phyloP scores from a whole-genome alignment of 2,113 vertebrate genomes.

The Forbesichthys papilliferus region DNA sequence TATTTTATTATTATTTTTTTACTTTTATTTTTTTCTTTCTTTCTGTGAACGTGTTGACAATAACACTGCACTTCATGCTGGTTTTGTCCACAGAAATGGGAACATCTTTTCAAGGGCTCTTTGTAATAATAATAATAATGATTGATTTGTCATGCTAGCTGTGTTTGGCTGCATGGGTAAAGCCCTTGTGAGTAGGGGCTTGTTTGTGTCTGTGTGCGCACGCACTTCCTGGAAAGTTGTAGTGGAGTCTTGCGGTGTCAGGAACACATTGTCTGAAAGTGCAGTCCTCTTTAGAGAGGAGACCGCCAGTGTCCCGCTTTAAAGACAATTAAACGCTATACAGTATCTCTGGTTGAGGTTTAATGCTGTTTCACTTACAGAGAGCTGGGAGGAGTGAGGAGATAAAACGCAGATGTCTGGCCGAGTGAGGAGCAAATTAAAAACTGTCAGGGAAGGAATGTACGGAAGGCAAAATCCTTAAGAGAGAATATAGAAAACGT shows the following conservation, averaged over 20 bases:
- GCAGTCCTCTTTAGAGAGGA: constrained; percentile 34
- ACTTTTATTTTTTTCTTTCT: too few relatives aligned
- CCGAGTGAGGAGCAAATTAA: constrained; percentile 35
- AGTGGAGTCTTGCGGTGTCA: constrained; percentile 4
- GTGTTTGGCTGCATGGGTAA: not conserved
- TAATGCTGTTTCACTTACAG: constrained; percentile 47
- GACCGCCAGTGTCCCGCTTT: constrained; percentile 32
- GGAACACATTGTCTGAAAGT: not conserved
- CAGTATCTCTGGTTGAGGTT: constrained; percentile 45
- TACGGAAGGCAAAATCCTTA: constrained; percentile 22
- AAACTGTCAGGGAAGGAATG: constrained; percentile 30
- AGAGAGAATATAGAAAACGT: constrained; percentile 26
- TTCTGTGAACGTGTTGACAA: not conserved
- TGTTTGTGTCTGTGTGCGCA: not conserved
- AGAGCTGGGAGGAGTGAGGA: not conserved
- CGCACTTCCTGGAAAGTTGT: not conserved
- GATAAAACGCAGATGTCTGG: constrained; percentile 9
- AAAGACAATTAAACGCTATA: constrained; percentile 29
- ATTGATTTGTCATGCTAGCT: constrained; percentile 1
- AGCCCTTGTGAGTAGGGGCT: not conserved
- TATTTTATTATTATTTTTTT: too few relatives aligned
- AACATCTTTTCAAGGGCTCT: not conserved
- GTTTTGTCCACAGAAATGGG: not conserved
- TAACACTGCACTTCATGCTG: not conserved
- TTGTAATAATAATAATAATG: not conserved